These are phyloP conservation scores for Phaenicophaeus curvirostris DNA, from an alignment of 2,797 vertebrate species.

Conservation along the genomic window DNA sequence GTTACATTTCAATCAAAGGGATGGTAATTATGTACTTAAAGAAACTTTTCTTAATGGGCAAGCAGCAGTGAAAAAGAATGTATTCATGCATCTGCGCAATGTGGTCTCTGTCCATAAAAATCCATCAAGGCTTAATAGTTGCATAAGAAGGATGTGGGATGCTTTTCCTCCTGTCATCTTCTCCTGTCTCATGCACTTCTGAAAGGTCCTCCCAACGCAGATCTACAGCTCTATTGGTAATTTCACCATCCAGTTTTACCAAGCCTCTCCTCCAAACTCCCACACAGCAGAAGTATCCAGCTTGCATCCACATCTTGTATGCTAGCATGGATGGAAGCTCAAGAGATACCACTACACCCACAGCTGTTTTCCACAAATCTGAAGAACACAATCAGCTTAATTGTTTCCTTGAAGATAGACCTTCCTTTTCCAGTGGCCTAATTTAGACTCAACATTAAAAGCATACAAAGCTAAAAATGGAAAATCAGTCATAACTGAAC, in stretches of 20 bases:
- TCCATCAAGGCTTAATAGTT: not conserved
- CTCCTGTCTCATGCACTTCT: not conserved
- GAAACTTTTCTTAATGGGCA: not conserved
- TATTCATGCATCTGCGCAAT: not conserved
- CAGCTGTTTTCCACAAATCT: slow-evolving; percentile 72
- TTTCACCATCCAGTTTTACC: not conserved
- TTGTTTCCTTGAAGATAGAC: slow-evolving; percentile 70
- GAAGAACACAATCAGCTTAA: slow-evolving; percentile 56
- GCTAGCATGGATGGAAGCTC: slow-evolving; percentile 56
- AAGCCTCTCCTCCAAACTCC: slow-evolving; percentile 1
- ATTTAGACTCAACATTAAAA: slow-evolving; percentile 66
- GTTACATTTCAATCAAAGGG: not conserved
- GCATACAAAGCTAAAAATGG: slow-evolving; percentile 46
- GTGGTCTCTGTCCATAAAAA: slow-evolving; percentile 2
- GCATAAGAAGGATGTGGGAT: not conserved
- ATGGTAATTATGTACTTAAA: not conserved
- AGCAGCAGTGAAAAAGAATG: not conserved
- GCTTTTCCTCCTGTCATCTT: not conserved
- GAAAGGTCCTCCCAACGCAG: not conserved
- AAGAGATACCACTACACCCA: slow-evolving; percentile 35
- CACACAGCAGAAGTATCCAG: not conserved
- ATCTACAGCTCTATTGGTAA: not conserved
- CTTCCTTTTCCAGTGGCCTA: slow-evolving; percentile 75
- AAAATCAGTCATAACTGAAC: slow-evolving; percentile 42
- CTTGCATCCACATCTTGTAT: not conserved